Evolutionary conservation across 2,797 vertebrate genomes (phyloP).

Genomic region (Zenarchopterus dispar): DNA sequence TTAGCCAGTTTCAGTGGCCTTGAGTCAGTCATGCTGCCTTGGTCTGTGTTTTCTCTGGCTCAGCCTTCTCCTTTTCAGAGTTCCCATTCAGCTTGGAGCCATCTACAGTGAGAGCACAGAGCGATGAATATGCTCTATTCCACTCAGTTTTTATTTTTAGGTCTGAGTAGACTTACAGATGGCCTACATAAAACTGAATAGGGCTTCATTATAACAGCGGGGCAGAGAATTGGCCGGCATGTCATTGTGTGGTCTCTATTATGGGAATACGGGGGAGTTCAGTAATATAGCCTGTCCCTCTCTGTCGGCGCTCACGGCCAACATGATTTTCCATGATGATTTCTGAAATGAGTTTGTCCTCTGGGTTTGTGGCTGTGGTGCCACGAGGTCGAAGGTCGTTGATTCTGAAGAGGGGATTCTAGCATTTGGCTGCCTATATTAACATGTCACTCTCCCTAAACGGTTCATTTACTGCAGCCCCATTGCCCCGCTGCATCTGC

Average conservation of each 20-base stretch:
- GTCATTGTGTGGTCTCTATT: slow-evolving; percentile 73
- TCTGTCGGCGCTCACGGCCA: slow-evolving; percentile 25
- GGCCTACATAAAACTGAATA: slow-evolving; percentile 79
- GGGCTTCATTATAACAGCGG: slow-evolving; percentile 72
- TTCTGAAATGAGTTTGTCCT: slow-evolving; percentile 64
- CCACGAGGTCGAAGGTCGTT: slow-evolving; percentile 41
- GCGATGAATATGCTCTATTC: slow-evolving; percentile 69
- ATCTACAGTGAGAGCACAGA: slow-evolving; percentile 29
- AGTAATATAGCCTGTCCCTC: slow-evolving; percentile 48
- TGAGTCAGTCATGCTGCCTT: slow-evolving; percentile 52
- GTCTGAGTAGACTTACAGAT: slow-evolving; percentile 79
- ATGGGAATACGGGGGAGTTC: slow-evolving; percentile 68
- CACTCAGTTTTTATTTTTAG: slow-evolving; percentile 77
- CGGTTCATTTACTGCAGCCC: slow-evolving; percentile 29
- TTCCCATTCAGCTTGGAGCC: slow-evolving; percentile 67
- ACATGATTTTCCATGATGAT: slow-evolving; percentile 58
- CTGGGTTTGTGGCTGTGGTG: slow-evolving; percentile 30
- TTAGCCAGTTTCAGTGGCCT: slow-evolving; percentile 46
- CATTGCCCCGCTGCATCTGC: slow-evolving; percentile 45
- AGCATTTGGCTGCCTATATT: slow-evolving; percentile 59
- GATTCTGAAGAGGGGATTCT: slow-evolving; percentile 40
- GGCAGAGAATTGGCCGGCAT: slow-evolving; percentile 61
- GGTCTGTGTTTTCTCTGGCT: slow-evolving; percentile 56
- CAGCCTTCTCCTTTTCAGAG: slow-evolving; percentile 59
- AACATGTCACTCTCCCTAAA: slow-evolving; percentile 22